phyloP scores from a whole-genome alignment of 2,113 vertebrate species.

The Anoura caudifer region DNA sequence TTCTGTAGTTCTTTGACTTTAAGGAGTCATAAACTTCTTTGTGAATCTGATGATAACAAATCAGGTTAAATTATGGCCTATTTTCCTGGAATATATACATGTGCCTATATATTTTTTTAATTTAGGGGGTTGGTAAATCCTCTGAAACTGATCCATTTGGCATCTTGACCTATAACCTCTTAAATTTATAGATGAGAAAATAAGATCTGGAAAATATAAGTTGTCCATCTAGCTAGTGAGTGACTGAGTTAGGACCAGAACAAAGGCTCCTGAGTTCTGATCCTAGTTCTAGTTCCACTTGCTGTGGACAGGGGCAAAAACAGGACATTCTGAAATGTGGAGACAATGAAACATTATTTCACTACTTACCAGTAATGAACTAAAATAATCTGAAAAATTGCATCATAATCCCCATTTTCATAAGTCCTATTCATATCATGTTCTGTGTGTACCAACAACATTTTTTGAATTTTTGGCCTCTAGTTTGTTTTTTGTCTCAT shows the following conservation, averaged over 20 bases:
- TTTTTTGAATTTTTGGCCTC: neutral
- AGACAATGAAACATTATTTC: neutral
- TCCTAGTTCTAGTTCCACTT: neutral
- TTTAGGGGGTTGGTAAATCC: neutral
- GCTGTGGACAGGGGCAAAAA: neutral
- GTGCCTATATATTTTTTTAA: neutral
- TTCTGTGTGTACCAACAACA: neutral
- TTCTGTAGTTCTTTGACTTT: neutral
- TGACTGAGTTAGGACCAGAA: neutral
- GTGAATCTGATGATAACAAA: neutral
- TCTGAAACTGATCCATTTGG: neutral
- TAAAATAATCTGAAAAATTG: constrained; percentile 34
- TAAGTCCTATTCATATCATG: neutral
- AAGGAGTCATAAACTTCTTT: neutral
- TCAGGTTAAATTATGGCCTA: neutral
- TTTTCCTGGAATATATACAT: neutral
- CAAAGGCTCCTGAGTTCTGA: neutral
- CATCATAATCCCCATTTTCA: neutral
- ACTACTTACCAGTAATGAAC: neutral
- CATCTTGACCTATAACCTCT: neutral
- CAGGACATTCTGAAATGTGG: neutral
- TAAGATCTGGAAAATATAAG: neutral
- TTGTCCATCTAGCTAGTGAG: neutral
- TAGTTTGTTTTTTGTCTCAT: neutral
- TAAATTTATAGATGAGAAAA: neutral